Evolutionary conservation across 2,113 vertebrate genomes (phyloP), one percentile per base, ranked within the genome.

Genomic region (Rhea americana): DNA sequence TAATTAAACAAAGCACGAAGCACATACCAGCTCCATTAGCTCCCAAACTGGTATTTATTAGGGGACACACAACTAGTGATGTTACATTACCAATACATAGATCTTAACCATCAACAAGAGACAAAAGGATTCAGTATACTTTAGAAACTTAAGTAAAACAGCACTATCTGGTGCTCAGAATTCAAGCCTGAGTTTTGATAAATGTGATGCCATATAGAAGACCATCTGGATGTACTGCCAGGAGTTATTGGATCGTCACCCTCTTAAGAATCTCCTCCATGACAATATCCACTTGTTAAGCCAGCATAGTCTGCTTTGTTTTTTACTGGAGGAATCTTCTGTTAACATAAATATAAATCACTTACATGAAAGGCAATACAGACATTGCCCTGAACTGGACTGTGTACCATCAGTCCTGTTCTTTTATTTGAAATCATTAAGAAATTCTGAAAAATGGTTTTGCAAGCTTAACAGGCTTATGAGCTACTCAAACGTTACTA

Each of bases 121-220:
- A 47, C 8, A 67, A 11, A 50, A 73, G 9, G 39, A 32, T 45
- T 65, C 9, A 0, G 14, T 3, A 17, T 1, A 74, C 50, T 66
- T 68, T 5, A 86, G 58, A 56, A 76, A 68, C 21, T 30, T 56
- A 2, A 85, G 30, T 10, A 2, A 2, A 39, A 37, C 43, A 68
- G 28, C 45, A 24, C 16, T 43, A 48, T 6, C 35, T 39, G 25
- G 15, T 53, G 59, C 26, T 67, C 8, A 3, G 10, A 76, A 50
- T 20, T 35, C 28, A 74, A 62, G 55, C 28, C 48, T 32, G 19
- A 82, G 61, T 73, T 77, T 39, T 74, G 24, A 13, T 22, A 59
- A 53, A 30, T 5, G 9, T 3, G 8, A 8, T 0, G 0, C 47
- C 45, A 73, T 2, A 37, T 4, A 43, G 7, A 65, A 58, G 41